These are phyloP conservation scores for Galeruca laticollis DNA, from an alignment of 2,888 invertebrate genomes.

Conservation along the genomic window DNA sequence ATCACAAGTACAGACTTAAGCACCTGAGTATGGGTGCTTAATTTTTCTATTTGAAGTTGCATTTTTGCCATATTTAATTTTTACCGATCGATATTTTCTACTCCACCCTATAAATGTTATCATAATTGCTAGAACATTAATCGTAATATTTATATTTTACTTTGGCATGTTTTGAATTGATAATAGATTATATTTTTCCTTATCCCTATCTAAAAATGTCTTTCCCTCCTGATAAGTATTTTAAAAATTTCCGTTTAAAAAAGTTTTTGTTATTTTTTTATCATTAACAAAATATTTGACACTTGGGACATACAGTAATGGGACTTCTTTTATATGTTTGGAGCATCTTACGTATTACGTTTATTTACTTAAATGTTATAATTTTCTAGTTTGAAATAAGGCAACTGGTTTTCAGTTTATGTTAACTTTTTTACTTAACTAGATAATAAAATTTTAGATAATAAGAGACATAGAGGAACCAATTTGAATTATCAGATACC, in stretches of 20 bases:
- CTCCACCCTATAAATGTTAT: constrained; percentile 31
- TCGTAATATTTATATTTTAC: constrained; percentile 44
- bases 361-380: not conserved
- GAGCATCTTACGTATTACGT: constrained; percentile 5
- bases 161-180: constrained; percentile 46
- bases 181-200: constrained; percentile 39
- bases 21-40: too few relatives aligned
- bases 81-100: not conserved
- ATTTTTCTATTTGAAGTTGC: too few relatives aligned
- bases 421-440: not conserved
- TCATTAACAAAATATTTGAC: constrained; percentile 1
- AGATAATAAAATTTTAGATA: not conserved
- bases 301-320: constrained; percentile 2
- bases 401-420: constrained; percentile 3
- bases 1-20: too few relatives aligned
- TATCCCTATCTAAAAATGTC: constrained; percentile 38
- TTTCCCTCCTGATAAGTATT: constrained; percentile 33
- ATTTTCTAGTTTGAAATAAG: not conserved
- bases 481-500: too few relatives aligned
- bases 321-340: not conserved
- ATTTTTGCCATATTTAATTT: too few relatives aligned
- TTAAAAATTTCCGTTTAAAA: constrained; percentile 29
- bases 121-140: constrained; percentile 43
- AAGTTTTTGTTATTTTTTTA: constrained; percentile 19
- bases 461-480: not conserved